These are phyloP conservation scores for Brachionus rubens DNA, from an alignment of 1,140 invertebrate genomes.

Conservation along the genomic window DNA sequence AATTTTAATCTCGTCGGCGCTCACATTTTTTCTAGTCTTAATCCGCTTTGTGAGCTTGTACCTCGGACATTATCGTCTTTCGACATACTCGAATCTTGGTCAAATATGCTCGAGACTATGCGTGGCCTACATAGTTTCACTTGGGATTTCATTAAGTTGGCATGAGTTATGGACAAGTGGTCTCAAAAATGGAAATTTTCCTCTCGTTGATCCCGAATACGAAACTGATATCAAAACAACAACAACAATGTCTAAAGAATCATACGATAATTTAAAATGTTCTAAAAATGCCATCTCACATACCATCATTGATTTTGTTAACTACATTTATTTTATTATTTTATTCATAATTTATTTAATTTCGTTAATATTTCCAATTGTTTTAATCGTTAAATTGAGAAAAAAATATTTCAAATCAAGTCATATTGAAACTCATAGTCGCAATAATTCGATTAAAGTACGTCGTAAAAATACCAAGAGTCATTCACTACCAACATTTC, in stretches of 20 bases:
- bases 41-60: background rate
- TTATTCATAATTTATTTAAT: conserved; percentile 3
- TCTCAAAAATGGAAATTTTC: background rate
- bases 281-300: conserved; percentile 8
- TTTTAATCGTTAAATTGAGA: too few species aligned
- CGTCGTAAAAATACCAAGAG: background rate
- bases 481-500: background rate
- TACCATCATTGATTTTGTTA: background rate
- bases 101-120: conserved; percentile 1
- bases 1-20: background rate
- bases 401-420: too few species aligned
- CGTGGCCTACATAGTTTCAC: background rate
- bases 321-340: background rate
- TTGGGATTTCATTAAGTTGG: background rate
- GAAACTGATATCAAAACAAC: background rate
- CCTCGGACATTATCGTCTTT: background rate
- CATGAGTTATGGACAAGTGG: conserved; percentile 20
- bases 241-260: background rate
- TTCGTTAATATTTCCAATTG: background rate
- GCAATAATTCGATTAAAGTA: too few species aligned
- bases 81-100: conserved; percentile 15
- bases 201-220: background rate
- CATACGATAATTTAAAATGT: background rate
- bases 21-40: background rate
- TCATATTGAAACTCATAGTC: too few species aligned